Percentiles rank a stretch among this genome's conserved stretches.
Conservation (phyloP, 2,113 vertebrate species). For the Calypte anna region DNA sequence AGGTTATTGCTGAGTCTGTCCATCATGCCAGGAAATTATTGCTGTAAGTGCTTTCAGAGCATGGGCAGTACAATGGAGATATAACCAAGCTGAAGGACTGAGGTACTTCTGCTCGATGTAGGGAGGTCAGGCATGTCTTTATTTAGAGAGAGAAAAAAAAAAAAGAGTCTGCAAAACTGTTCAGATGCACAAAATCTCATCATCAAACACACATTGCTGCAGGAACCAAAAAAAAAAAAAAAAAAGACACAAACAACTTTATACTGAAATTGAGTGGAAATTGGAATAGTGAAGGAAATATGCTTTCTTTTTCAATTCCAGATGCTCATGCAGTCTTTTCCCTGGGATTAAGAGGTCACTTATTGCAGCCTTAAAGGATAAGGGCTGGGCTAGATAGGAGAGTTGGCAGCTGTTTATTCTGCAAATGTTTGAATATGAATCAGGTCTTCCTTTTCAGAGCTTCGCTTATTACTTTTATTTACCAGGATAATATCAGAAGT, state of each 20-base stretch:
- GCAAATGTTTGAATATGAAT: conserved; percentile 73
- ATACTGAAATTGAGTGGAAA: conserved; percentile 55
- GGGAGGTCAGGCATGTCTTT: background rate
- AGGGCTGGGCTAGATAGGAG: conserved; percentile 43
- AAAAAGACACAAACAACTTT: background rate
- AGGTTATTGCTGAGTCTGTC: conserved; percentile 75
- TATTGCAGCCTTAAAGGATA: conserved; percentile 67
- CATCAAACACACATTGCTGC: background rate
- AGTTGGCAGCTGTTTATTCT: conserved; percentile 70
- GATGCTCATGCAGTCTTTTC: conserved; percentile 42
- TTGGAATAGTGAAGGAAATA: conserved; percentile 38
- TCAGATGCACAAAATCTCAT: conserved; percentile 44
- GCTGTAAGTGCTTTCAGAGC: conserved; percentile 69
- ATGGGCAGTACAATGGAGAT: conserved; percentile 22
- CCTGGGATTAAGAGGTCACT: conserved; percentile 55
- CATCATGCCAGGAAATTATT: conserved; percentile 67
- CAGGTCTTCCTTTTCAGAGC: conserved; percentile 37
- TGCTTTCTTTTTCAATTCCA: conserved; percentile 64
- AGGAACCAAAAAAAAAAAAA: background rate
- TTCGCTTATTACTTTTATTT: conserved; percentile 66
- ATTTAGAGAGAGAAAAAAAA: background rate
- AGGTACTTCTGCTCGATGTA: background rate
- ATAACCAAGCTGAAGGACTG: background rate
- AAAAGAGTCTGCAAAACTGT: background rate
- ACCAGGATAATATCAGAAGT: conserved; percentile 54